Conservation (phyloP, 2,113 vertebrate genomes). For the Electrona antarctica region DNA sequence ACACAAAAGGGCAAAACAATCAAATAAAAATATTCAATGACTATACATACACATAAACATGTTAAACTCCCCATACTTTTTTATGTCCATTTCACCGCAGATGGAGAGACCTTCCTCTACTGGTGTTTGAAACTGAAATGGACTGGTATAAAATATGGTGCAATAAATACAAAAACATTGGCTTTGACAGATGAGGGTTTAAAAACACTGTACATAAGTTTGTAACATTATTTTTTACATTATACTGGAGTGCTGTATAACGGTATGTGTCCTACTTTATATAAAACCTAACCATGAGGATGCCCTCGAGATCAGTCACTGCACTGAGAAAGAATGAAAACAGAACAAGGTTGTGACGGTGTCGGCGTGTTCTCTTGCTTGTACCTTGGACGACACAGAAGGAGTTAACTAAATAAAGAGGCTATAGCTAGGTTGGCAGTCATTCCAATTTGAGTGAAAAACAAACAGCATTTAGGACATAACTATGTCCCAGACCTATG, state of each 20-base stretch:
- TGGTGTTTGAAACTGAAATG: conserved; percentile 70
- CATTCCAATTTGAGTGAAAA: conserved; percentile 51
- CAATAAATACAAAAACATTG: conserved; percentile 70
- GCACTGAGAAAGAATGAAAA: conserved; percentile 32
- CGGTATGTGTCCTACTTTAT: conserved; percentile 45
- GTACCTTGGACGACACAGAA: conserved; percentile 14
- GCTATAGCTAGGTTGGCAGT: conserved; percentile 42
- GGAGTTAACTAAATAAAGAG: conserved; percentile 18
- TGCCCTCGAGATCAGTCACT: conserved; percentile 37
- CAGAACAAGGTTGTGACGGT: not conserved
- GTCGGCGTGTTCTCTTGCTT: conserved; percentile 7
- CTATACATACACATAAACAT: conserved; percentile 60
- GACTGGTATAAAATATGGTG: conserved; percentile 72
- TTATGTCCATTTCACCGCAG: conserved; percentile 59
- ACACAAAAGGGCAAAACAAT: conserved; percentile 30
- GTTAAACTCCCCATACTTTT: conserved; percentile 52
- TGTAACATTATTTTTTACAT: conserved; percentile 64
- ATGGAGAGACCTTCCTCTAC: conserved; percentile 66
- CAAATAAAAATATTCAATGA: conserved; percentile 30
- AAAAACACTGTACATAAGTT: conserved; percentile 78
- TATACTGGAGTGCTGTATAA: conserved; percentile 58
- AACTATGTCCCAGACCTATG: conserved; percentile 27
- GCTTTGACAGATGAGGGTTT: conserved; percentile 73
- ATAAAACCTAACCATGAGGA: conserved; percentile 49
- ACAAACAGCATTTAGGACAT: conserved; percentile 51